phyloP scores from a whole-genome alignment of 2,113 vertebrate species.

The Dendrocopos noguchii region DNA sequence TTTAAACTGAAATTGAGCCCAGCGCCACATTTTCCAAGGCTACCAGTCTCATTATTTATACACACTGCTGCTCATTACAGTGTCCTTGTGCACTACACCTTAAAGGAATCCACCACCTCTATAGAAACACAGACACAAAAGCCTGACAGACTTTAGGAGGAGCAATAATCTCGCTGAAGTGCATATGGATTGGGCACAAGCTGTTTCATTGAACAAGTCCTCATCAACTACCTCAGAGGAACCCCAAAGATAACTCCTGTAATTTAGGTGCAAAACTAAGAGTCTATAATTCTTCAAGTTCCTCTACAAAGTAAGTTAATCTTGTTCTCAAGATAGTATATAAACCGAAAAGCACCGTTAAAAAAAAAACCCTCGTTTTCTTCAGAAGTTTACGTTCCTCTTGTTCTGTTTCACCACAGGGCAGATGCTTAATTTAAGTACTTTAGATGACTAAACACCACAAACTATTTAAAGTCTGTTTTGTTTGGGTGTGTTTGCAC shows the following conservation, averaged over 20 bases:
- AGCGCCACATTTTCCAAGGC: background rate
- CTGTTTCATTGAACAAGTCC: background rate
- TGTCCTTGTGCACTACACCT: background rate
- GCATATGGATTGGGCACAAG: background rate
- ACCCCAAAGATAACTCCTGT: background rate
- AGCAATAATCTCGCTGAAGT: background rate
- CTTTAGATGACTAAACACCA: background rate
- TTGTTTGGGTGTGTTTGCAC: background rate
- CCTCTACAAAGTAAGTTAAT: background rate
- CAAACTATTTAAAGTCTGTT: background rate
- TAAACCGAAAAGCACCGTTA: accelerated
- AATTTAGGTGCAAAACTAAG: background rate
- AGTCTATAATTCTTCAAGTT: accelerated
- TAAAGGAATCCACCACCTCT: background rate
- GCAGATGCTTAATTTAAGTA: background rate
- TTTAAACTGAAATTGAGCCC: background rate
- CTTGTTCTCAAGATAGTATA: background rate
- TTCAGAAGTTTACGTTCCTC: background rate
- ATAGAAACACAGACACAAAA: background rate
- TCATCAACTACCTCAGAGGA: background rate
- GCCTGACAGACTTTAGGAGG: background rate
- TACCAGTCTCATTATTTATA: background rate
- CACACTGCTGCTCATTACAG: background rate
- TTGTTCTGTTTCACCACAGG: background rate
- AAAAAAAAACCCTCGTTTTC: accelerated